These are phyloP conservation scores for Enoplosus armatus DNA, from an alignment of 2,797 vertebrate genomes.

Conservation along the genomic window DNA sequence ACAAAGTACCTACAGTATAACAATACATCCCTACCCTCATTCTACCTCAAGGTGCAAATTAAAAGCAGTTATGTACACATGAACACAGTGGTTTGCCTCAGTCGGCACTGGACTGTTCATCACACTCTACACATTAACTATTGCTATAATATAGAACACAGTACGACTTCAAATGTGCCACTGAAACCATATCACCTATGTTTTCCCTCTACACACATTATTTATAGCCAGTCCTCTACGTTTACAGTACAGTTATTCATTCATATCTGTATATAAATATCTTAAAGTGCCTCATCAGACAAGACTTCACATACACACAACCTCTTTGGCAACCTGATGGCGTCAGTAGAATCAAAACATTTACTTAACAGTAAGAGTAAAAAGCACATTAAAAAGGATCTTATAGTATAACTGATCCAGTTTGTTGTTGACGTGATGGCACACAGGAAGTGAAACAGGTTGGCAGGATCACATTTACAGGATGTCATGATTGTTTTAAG, in stretches of 20 bases:
- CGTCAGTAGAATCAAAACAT: slow-evolving; percentile 12
- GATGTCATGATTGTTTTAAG: slow-evolving; percentile 42
- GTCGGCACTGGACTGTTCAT: slow-evolving; percentile 49
- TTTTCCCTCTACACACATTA: slow-evolving; percentile 14
- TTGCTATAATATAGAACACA: slow-evolving; percentile 57
- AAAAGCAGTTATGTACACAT: slow-evolving; percentile 45
- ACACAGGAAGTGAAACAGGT: slow-evolving; percentile 31
- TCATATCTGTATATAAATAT: slow-evolving; percentile 20
- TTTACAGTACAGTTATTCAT: slow-evolving; percentile 29
- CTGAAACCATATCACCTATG: slow-evolving; percentile 38
- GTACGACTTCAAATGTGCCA: slow-evolving; percentile 55
- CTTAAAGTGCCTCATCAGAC: slow-evolving; percentile 62
- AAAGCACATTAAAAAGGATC: slow-evolving; percentile 44
- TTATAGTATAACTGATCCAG: background rate
- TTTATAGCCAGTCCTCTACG: background rate
- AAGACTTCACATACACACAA: slow-evolving; percentile 46
- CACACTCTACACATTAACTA: slow-evolving; percentile 55
- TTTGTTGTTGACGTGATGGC: background rate
- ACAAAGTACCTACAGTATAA: slow-evolving; percentile 50
- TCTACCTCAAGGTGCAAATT: slow-evolving; percentile 58
- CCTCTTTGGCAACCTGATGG: slow-evolving; percentile 60
- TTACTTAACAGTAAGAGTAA: background rate
- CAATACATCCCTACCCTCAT: slow-evolving; percentile 31
- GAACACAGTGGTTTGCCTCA: slow-evolving; percentile 70
- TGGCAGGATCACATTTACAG: slow-evolving; percentile 55